Conservation (phyloP, 2,888 invertebrate species). For the Boloria euphrosyne region DNA sequence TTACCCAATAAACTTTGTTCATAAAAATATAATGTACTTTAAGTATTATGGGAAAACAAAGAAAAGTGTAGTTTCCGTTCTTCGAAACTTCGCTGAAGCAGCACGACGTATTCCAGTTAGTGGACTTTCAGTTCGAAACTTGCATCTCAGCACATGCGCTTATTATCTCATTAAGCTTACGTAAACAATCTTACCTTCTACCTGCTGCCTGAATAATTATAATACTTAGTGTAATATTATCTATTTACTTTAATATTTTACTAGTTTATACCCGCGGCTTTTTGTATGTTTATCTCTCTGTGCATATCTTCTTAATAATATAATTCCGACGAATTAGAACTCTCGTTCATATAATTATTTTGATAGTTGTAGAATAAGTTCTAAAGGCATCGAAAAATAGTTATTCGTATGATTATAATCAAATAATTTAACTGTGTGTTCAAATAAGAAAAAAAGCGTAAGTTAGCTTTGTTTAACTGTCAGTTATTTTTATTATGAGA, state of each 20-base stretch:
- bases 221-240: not conserved
- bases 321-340: too few species aligned
- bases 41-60: constrained; percentile 10
- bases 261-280: too few species aligned
- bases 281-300: not conserved
- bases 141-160: constrained; percentile 9
- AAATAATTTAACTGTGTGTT: too few species aligned
- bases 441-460: too few species aligned
- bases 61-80: constrained; percentile 6
- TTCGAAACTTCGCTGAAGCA: constrained; percentile 7
- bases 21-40: constrained; percentile 9
- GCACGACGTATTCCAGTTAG: constrained; percentile 14
- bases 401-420: too few species aligned
- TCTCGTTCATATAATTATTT: too few species aligned
- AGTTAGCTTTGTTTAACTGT: too few species aligned
- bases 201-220: constrained; percentile 3
- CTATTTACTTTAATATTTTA: too few species aligned
- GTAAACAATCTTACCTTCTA: constrained; percentile 3
- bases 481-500: too few species aligned
- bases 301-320: too few species aligned
- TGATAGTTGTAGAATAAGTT: too few species aligned
- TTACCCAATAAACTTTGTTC: not conserved
- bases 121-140: constrained; percentile 12
- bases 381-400: too few species aligned
- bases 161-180: constrained; percentile 21